These are phyloP conservation scores for Caerostris darwini DNA, from an alignment of 1,140 invertebrate species.

Conservation along the genomic window DNA sequence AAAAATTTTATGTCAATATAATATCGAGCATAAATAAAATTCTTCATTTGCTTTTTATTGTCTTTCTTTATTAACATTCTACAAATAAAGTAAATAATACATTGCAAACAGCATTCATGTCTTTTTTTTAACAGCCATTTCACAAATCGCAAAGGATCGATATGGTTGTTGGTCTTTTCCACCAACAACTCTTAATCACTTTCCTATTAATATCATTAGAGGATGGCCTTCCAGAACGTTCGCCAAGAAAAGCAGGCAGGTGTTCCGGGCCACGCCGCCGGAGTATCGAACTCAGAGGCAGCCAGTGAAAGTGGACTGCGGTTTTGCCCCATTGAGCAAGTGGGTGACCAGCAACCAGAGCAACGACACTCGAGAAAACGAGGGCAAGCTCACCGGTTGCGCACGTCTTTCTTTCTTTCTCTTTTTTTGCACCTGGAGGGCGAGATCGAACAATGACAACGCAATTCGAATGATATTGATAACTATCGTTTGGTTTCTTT, in stretches of 20 bases:
- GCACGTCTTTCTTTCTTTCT: neutral
- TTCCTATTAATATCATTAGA: no score
- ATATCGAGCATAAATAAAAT: no score
- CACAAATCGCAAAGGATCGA: no score
- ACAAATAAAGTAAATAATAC: no score
- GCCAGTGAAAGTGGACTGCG: constrained; percentile 8
- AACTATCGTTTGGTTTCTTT: neutral
- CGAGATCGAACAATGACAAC: neutral
- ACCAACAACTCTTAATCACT: no score
- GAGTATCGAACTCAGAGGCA: neutral
- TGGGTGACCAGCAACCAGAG: constrained; percentile 42
- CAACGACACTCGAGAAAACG: constrained; percentile 21
- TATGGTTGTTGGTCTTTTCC: no score
- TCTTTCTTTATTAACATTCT: no score
- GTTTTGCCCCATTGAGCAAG: constrained; percentile 32
- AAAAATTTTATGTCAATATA: no score
- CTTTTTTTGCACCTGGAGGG: neutral
- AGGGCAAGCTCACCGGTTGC: constrained; percentile 21
- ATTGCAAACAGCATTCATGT: no score
- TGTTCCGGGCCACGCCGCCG: neutral
- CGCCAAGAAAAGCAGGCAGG: neutral
- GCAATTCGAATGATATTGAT: neutral
- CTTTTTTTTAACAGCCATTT: no score
- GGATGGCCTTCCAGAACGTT: no score
- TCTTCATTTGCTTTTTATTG: no score